Conservation (phyloP, 2,888 invertebrate genomes). For the Podabrus alpinus region DNA sequence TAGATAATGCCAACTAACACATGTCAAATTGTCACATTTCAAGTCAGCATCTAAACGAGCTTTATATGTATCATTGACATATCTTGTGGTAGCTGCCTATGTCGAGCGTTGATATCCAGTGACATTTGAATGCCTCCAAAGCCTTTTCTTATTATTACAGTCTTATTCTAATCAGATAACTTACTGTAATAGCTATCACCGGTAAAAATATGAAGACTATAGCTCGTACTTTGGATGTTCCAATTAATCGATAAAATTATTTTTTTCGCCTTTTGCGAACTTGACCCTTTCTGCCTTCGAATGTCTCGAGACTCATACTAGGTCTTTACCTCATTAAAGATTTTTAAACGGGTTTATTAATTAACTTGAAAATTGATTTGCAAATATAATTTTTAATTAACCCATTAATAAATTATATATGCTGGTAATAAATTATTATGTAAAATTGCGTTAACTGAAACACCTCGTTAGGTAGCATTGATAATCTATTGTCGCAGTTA, state of each 20-base stretch:
- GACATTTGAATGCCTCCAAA: conserved; percentile 25
- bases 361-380: not conserved
- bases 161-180: not conserved
- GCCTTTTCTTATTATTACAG: not conserved
- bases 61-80: conserved; percentile 21
- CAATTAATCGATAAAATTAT: not conserved
- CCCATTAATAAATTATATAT: not conserved
- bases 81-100: conserved; percentile 27
- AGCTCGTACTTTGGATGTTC: not conserved
- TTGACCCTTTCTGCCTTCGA: not conserved
- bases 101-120: conserved; percentile 27
- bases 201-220: not conserved
- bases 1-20: conserved; percentile 24
- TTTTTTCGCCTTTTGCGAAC: not conserved
- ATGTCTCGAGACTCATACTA: not conserved
- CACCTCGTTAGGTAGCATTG: not conserved
- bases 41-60: conserved; percentile 13
- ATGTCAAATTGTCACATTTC: conserved; percentile 32
- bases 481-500: not conserved
- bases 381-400: not conserved
- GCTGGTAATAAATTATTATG: not conserved
- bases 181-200: not conserved
- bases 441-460: not conserved
- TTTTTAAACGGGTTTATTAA: not conserved
- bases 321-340: not conserved